Conservation (phyloP, 2,113 vertebrate genomes). For the Manacus vitellinus region DNA sequence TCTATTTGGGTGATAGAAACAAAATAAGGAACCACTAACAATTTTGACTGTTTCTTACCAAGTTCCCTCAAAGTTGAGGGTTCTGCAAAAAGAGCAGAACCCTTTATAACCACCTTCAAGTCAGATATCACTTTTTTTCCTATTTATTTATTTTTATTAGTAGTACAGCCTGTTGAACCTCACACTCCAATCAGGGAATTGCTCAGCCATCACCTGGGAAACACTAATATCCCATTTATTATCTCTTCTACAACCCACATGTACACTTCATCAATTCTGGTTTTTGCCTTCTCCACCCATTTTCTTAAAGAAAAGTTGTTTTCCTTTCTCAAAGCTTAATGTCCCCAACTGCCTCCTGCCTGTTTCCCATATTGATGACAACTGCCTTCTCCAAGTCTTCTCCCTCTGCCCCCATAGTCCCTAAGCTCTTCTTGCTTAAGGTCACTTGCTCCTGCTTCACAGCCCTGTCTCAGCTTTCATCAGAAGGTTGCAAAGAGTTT, state of each 20-base stretch:
- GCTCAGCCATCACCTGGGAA: background rate
- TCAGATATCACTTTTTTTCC: background rate
- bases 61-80: background rate
- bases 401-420: background rate
- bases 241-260: fast-evolving
- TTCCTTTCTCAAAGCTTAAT: background rate
- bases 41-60: background rate
- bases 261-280: background rate
- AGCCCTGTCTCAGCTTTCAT: background rate
- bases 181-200: background rate
- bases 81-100: background rate
- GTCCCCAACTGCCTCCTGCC: background rate
- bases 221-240: background rate
- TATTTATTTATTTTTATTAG: background rate
- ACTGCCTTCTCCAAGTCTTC: background rate
- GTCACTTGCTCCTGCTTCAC: background rate
- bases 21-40: background rate
- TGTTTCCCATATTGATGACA: background rate
- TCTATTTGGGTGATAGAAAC: background rate
- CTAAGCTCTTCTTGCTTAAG: background rate
- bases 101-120: background rate
- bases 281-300: background rate
- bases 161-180: background rate
- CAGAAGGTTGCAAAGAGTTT: background rate
- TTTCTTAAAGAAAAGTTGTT: background rate